Base-by-base conservation (phyloP, 2,888 invertebrate species). In the Drosophila koepferae region DNA sequence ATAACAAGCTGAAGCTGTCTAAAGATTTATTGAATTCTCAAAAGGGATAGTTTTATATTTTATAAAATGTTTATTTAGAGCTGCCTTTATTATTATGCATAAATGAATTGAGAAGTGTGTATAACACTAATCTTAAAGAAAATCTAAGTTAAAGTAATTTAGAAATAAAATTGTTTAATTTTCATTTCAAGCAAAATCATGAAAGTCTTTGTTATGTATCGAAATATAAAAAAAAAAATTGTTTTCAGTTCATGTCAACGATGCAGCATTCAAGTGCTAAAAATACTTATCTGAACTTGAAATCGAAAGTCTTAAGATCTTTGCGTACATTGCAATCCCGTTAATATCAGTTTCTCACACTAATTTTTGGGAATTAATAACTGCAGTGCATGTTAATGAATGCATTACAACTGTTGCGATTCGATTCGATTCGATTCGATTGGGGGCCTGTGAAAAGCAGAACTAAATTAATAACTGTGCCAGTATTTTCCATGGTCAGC, bases 391-490 rank as follows among this genome's bases (percentile, higher is more conserved):
- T 36, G 8, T 36, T 36, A 51, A 36, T 51, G 51, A 51, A 36
- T 51, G 36, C 1, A 51, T 36, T 51, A 20, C 51, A 51, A 51
- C 51, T 51, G 31, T 6, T 48, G 48, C 41, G 28, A 16, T 14
- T 41, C 41, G 55, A 28, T 6, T 38, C 41, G 55, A 28, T 6
- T 38, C 14, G 38, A 20, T 41, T 41, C 12, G 55, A 20, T 38
- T n/a, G 28, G 16, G 7, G 20, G 40, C 10, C 46, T 56, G 36
- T 38, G 59, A 46, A 49, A 69, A 69, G 44, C 46, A 16, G 36
- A 53, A 53, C 41, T 23, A 41, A 69, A 40, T 51, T 69, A 70
- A 59, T 61, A 38, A 59, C 58, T 62, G 61, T 51, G 46, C 58
- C 54, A 43, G 48, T 20, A n/a, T 55, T 44, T 23, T 23, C 16